Percentiles rank a stretch among this genome's conserved stretches.
These are phyloP conservation scores for Cichladusa arquata DNA, from an alignment of 2,113 vertebrate species.

Conservation along the genomic window DNA sequence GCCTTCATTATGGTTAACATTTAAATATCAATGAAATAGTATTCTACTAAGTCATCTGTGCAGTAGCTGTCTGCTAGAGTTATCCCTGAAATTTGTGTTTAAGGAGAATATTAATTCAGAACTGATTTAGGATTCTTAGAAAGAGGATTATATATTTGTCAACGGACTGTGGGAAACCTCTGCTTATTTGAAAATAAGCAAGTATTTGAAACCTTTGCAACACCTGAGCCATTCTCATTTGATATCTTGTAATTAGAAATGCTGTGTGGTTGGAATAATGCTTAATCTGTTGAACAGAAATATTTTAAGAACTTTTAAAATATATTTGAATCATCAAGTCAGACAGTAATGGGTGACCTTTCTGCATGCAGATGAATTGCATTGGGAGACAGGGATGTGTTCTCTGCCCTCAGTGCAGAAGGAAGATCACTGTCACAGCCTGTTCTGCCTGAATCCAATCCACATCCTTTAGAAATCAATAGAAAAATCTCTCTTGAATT, in stretches of 20 bases:
- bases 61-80: constrained; percentile 36
- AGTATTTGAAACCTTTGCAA: neutral
- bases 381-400: neutral
- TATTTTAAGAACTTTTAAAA: neutral
- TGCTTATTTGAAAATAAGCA: neutral
- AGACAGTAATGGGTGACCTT: neutral
- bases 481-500: neutral
- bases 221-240: neutral
- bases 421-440: neutral
- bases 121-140: neutral
- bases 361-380: neutral
- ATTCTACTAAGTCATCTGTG: constrained; percentile 59
- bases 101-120: neutral
- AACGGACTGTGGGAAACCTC: neutral
- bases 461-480: neutral
- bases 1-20: constrained; percentile 74
- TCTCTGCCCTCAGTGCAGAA: neutral
- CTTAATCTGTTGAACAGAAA: neutral
- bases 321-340: neutral
- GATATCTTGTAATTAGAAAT: neutral
- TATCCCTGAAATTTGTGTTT: neutral
- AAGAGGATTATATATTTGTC: neutral
- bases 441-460: neutral
- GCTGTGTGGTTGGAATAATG: neutral
- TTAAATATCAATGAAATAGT: constrained; percentile 75